Conservation (phyloP, 2,797 vertebrate genomes). For the Sebastes jordani region DNA sequence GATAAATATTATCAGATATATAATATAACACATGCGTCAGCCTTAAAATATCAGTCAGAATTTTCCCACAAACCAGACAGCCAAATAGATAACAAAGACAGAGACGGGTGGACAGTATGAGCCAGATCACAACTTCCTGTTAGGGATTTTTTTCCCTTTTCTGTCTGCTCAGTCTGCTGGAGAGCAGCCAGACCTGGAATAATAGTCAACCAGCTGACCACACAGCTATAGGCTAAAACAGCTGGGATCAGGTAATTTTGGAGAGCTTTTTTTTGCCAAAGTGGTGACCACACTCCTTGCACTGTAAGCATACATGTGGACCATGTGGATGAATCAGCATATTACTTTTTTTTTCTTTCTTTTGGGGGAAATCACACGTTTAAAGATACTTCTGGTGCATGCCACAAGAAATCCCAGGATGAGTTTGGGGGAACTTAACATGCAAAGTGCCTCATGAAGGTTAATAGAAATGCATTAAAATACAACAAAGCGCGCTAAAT, state of each 20-base stretch:
- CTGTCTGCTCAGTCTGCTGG: constrained; percentile 32
- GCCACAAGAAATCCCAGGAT: neutral
- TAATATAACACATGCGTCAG: neutral
- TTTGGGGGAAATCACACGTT: neutral
- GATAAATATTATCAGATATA: neutral
- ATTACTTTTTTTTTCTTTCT: neutral
- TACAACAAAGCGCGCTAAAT: neutral
- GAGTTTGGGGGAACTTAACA: neutral
- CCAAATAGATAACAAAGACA: constrained; percentile 27
- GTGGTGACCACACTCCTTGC: neutral
- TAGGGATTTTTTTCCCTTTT: constrained; percentile 9
- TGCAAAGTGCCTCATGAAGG: neutral
- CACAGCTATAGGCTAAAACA: neutral
- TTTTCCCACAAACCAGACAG: neutral
- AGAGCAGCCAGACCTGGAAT: constrained; percentile 42
- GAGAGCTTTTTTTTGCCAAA: neutral
- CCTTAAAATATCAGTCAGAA: neutral
- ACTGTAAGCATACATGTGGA: neutral
- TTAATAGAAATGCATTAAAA: neutral
- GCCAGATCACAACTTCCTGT: constrained; percentile 59
- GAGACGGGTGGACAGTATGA: constrained; percentile 11
- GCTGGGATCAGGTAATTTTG: neutral
- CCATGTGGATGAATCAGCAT: constrained; percentile 12
- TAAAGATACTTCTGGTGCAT: neutral
- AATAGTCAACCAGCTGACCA: constrained; percentile 39